These are phyloP conservation scores for Pristionchus japonicus DNA, from an alignment of 2,888 invertebrate species.

Conservation along the genomic window DNA sequence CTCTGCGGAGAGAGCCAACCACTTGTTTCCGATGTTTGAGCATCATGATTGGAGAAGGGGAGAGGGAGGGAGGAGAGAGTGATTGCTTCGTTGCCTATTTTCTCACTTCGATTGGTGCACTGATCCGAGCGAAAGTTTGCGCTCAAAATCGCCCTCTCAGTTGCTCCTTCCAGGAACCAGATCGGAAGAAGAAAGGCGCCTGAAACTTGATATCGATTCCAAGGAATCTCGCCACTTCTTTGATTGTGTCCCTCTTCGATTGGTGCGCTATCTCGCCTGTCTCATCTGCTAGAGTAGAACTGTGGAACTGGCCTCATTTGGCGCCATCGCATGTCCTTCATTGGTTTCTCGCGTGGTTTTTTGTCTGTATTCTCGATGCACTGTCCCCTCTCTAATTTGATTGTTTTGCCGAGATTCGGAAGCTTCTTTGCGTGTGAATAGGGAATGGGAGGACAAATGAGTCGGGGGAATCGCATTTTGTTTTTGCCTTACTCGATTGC, in stretches of 20 bases:
- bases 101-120: background rate
- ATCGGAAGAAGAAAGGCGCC: background rate
- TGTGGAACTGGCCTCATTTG: background rate
- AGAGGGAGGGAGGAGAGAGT: background rate
- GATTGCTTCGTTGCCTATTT: background rate
- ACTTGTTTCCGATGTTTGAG: conserved; percentile 20
- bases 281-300: background rate
- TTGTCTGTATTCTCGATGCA: background rate
- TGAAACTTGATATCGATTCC: background rate
- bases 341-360: background rate
- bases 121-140: background rate
- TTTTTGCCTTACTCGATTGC: background rate
- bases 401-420: background rate
- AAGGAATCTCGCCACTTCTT: background rate
- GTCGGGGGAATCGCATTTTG: background rate
- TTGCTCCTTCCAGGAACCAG: background rate
- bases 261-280: background rate
- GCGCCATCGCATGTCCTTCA: background rate
- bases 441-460: background rate
- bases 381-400: background rate
- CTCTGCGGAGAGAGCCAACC: background rate
- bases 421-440: background rate
- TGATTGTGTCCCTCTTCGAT: background rate
- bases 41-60: background rate
- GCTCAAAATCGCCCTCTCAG: background rate